Evolutionary conservation across 2,888 invertebrate species (phyloP), one percentile per base, ranked within the genome.

Genomic region (Chymomyza procnemis): DNA sequence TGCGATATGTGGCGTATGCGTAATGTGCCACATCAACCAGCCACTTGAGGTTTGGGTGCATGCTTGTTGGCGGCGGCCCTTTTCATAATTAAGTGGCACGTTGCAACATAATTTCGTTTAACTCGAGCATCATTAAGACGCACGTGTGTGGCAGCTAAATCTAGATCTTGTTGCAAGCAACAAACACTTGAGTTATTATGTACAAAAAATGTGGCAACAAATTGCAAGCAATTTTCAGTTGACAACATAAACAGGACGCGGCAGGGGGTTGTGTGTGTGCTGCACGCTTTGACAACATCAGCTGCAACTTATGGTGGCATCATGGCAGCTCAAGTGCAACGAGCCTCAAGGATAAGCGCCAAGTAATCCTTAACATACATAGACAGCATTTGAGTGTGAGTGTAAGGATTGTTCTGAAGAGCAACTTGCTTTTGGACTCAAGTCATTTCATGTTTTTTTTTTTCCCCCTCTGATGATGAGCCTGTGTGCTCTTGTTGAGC

Each of bases 171-270:
- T 81, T 71, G 78, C 87, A 82, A 78, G 62, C 87, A 81, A 78
- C 64, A n/a, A n/a, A n/a, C 78, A 86, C 87, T 86, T 81, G 80
- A 83, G 79, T n/a, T 85, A 87, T 79, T 75, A 86, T 72, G 85
- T 74, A 2, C 0, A 26, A 74, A 56, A 62, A 74, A 56, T 50
- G 58, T 18, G 41, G 41, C 21, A 69, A 74, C 69, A 74, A 81
- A 84, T 86, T 84, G 70, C 76, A 73, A 75, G 85, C 86, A 86
- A 81, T 80, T 82, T 26, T 86, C 79, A 69, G 74, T 73, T 73
- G 74, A 73, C 80, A 73, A 69, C 85, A 75, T 73, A 79, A 76
- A 79, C 64, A 64, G 46, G 14, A 3, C 62, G 3, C 34, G 21
- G 61, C 16, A 22, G 21, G 63, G 46, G 50, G 63, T 58, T n/a